These are phyloP conservation scores for Antennarius striatus DNA, from an alignment of 2,113 vertebrate genomes.

Conservation along the genomic window DNA sequence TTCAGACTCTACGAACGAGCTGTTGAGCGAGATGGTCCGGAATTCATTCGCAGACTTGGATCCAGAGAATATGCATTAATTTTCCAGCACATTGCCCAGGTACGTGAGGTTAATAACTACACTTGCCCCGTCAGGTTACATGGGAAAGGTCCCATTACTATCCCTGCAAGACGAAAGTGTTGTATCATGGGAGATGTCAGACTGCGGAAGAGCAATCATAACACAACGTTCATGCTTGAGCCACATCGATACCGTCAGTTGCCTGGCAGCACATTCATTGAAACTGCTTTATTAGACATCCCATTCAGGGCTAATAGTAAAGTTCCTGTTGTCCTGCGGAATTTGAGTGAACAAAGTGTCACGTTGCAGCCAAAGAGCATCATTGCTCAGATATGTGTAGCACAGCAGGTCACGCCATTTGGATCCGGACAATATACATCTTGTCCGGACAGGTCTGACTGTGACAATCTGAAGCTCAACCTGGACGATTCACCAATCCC, in stretches of 20 bases:
- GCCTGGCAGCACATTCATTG: neutral
- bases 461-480: neutral
- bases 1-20: neutral
- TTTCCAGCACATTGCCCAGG: neutral
- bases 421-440: neutral
- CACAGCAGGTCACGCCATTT: neutral
- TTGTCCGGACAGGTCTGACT: neutral
- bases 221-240: neutral
- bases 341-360: neutral
- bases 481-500: neutral
- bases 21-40: neutral
- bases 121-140: neutral
- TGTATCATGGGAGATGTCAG: neutral
- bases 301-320: neutral
- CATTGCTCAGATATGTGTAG: constrained; percentile 3
- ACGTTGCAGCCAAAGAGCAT: neutral
- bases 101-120: neutral
- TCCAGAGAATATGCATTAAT: neutral
- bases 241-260: neutral
- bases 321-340: neutral
- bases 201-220: neutral
- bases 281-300: neutral
- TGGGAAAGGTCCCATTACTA: neutral
- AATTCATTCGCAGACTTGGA: neutral
- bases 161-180: neutral